Evolutionary conservation across 2,888 invertebrate species (phyloP).

Genomic region (Rugalucina vietnamica): DNA sequence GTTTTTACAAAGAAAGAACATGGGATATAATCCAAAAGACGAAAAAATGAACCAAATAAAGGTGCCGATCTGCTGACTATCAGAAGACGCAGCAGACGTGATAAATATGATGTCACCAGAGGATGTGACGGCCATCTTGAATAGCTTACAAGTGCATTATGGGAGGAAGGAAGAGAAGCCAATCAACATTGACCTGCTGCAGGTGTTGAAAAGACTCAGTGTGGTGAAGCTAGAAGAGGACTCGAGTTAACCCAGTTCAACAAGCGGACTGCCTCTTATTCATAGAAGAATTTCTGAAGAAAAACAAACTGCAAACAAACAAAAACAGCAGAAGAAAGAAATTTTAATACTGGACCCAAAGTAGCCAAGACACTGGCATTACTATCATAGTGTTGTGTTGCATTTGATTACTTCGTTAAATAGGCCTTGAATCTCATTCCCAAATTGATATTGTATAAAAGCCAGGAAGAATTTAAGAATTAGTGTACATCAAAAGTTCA

Average conservation of each 20-base stretch:
- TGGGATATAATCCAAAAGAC: slow-evolving; percentile 83
- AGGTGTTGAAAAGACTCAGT: slow-evolving; percentile 45
- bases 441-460: no score
- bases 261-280: no score
- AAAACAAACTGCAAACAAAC: no score
- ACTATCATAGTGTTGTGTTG: no score
- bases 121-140: slow-evolving; percentile 46
- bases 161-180: slow-evolving; percentile 35
- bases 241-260: background rate
- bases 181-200: slow-evolving; percentile 31
- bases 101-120: slow-evolving; percentile 41
- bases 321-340: no score
- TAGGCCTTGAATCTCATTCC: no score
- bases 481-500: no score
- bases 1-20: slow-evolving; percentile 87
- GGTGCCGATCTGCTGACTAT: slow-evolving; percentile 76
- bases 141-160: slow-evolving; percentile 29
- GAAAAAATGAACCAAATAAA: slow-evolving; percentile 80
- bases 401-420: no score
- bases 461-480: no score
- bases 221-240: background rate
- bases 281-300: no score
- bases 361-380: no score
- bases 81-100: slow-evolving; percentile 37
- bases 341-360: no score